These are phyloP conservation scores for Sebastes alutus DNA, from an alignment of 2,797 vertebrate species.

Conservation along the genomic window DNA sequence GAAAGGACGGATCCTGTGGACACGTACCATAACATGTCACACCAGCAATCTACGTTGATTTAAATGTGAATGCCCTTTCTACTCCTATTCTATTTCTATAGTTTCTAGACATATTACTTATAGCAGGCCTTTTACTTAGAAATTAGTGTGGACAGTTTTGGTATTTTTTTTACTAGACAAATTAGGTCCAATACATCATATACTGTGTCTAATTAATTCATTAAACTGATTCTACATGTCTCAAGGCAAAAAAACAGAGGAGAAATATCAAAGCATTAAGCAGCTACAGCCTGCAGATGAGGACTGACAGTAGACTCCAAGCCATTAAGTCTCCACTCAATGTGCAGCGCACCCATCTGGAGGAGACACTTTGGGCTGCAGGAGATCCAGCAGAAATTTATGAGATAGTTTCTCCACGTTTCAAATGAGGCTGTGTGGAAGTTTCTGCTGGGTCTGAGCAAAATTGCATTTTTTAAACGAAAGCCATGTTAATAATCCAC, in stretches of 20 bases:
- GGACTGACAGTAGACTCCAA: constrained; percentile 47
- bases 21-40: not conserved
- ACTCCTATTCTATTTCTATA: not conserved
- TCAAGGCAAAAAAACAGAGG: not conserved
- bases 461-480: constrained; percentile 65
- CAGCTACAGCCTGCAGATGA: constrained; percentile 27
- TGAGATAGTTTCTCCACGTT: constrained; percentile 33
- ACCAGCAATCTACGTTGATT: not conserved
- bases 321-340: constrained; percentile 58
- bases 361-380: constrained; percentile 54
- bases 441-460: constrained; percentile 44
- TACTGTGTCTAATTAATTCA: constrained; percentile 3
- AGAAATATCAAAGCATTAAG: constrained; percentile 19
- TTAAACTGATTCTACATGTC: constrained; percentile 4
- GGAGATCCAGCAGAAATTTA: constrained; percentile 55
- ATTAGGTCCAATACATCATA: not conserved
- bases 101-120: not conserved
- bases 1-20: not conserved
- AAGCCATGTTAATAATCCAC: constrained; percentile 72
- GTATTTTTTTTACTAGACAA: not conserved
- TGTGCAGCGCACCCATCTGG: constrained; percentile 63
- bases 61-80: not conserved
- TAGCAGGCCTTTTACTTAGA: not conserved
- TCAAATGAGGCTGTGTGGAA: constrained; percentile 37
- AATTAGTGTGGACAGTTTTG: not conserved